A percentile compares a stretch with the other conserved stretches of the same genome.
Evolutionary conservation across 2,888 invertebrate species (phyloP).

Genomic region (Drosophila stalkeri): DNA sequence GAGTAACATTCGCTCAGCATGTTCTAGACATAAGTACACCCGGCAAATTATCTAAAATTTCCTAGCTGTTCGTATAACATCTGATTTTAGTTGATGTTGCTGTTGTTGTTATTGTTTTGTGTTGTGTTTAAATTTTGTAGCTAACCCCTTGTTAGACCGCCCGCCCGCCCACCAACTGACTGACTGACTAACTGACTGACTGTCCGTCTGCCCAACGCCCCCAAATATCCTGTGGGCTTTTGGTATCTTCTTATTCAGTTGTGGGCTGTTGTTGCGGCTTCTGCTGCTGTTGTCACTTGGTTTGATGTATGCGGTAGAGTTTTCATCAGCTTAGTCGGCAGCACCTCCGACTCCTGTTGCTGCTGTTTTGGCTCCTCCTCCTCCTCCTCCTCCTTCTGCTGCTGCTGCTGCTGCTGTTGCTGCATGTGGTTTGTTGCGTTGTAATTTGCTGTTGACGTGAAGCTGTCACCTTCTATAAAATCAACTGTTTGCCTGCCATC

Average conservation of each 20-base stretch:
- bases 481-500: conserved; percentile 78
- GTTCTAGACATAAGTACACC: conserved; percentile 77
- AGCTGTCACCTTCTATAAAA: conserved; percentile 80
- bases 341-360: conserved; percentile 9
- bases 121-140: conserved; percentile 5
- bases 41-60: conserved; percentile 79
- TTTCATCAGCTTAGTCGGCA: conserved; percentile 66
- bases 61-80: conserved; percentile 72
- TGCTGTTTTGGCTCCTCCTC: conserved; percentile 5
- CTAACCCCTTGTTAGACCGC: not conserved
- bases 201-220: not conserved
- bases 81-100: conserved; percentile 31
- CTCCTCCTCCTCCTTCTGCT: not conserved
- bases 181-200: not conserved
- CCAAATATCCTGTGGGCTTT: conserved; percentile 17
- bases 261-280: conserved; percentile 50
- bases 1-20: conserved; percentile 30
- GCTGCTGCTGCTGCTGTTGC: conserved; percentile 5
- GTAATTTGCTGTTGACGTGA: conserved; percentile 79
- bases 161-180: too few species aligned
- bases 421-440: conserved; percentile 64
- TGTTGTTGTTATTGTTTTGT: not conserved
- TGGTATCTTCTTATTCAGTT: conserved; percentile 56
- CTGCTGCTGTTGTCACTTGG: conserved; percentile 72
- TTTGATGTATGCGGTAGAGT: conserved; percentile 76